These are phyloP conservation scores for Axea sp. DNA, from an alignment of 2,888 invertebrate species.

Conservation along the genomic window DNA sequence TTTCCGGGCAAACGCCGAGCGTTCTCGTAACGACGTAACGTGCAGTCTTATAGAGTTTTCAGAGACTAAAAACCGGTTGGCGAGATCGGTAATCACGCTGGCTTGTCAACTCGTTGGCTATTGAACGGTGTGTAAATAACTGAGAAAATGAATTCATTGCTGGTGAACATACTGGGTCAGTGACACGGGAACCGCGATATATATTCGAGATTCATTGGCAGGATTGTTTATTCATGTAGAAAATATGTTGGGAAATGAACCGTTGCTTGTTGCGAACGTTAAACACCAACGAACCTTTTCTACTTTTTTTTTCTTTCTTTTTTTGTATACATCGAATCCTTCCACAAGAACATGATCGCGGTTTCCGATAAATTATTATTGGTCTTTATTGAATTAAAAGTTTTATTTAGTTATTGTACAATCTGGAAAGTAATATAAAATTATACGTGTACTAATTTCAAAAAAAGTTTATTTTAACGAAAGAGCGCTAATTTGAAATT, in stretches of 20 bases:
- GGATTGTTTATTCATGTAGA: slow-evolving; percentile 56
- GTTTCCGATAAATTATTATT: slow-evolving; percentile 13
- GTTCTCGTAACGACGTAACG: slow-evolving; percentile 30
- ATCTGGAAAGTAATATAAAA: no score
- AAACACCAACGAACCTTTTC: slow-evolving; percentile 15
- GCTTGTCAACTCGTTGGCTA: slow-evolving; percentile 58
- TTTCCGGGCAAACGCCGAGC: slow-evolving; percentile 56
- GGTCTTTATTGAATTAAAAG: slow-evolving; percentile 4
- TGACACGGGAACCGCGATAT: slow-evolving; percentile 43
- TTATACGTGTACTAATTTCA: no score
- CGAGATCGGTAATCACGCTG: slow-evolving; percentile 60
- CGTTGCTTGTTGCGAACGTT: slow-evolving; percentile 32
- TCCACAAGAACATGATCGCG: background rate
- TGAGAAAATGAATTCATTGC: slow-evolving; percentile 62
- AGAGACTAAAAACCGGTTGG: slow-evolving; percentile 60
- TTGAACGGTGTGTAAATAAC: slow-evolving; percentile 62
- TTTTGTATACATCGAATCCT: background rate
- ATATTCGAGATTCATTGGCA: slow-evolving; percentile 44
- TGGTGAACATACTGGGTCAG: slow-evolving; percentile 57
- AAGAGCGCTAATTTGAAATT: no score
- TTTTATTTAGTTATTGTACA: background rate
- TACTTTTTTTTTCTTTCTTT: slow-evolving; percentile 6
- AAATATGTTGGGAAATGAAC: slow-evolving; percentile 45
- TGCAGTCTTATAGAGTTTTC: slow-evolving; percentile 48
- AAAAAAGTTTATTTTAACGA: no score